Percentiles rank a stretch among this genome's conserved stretches.
Conservation (phyloP, 2,797 vertebrate genomes). For the Allenopithecus nigroviridis region DNA sequence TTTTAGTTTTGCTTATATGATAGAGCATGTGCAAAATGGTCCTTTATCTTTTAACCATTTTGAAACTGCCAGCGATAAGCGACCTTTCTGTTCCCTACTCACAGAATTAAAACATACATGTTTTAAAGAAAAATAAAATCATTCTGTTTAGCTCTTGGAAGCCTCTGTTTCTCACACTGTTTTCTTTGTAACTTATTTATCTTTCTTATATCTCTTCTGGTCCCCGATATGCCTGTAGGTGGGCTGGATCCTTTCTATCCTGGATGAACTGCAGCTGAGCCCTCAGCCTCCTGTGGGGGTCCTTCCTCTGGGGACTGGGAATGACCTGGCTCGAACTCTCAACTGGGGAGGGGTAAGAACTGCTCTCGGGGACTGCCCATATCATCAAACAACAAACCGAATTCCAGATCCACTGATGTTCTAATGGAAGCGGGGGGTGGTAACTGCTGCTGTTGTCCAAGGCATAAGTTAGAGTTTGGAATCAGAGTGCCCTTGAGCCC, state of each 20-base stretch:
- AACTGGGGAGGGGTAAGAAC: constrained; percentile 99
- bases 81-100: not conserved
- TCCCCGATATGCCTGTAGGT: constrained; percentile 86
- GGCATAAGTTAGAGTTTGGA: not conserved
- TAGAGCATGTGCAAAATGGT: not conserved
- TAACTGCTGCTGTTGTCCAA: not conserved
- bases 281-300: constrained; percentile 97
- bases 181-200: constrained; percentile 42
- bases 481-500: not conserved
- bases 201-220: constrained; percentile 66
- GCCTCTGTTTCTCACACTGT: not conserved
- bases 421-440: accelerated
- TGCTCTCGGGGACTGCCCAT: not conserved
- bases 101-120: not conserved
- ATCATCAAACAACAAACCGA: accelerated
- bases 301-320: constrained; percentile 98
- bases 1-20: not conserved
- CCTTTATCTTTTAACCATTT: not conserved
- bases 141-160: not conserved
- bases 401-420: not conserved
- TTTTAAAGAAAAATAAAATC: not conserved
- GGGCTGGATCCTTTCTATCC: constrained; percentile 97
- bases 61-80: not conserved
- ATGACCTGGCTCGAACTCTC: constrained; percentile 98
- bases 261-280: constrained; percentile 96